A percentile compares a stretch with the other conserved stretches of the same genome.
Conservation (phyloP, 2,888 invertebrate species). For the Drosophila paranaensis region DNA sequence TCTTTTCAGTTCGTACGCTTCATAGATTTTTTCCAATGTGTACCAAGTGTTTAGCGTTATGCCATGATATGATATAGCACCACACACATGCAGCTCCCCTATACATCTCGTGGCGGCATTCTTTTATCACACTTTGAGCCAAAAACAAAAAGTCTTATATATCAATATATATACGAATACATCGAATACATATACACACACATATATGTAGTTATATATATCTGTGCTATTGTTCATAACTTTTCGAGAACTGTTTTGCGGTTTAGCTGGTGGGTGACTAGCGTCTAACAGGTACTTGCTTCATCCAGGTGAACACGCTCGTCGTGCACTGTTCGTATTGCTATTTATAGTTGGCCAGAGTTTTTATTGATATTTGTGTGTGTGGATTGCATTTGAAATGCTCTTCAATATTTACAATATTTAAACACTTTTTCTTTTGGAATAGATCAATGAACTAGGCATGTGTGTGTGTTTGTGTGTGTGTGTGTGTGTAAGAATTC, state of each 20-base stretch:
- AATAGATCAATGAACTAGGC: slow-evolving; percentile 13
- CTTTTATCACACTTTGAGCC: slow-evolving; percentile 52
- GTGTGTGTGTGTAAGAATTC: neutral
- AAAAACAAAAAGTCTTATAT: slow-evolving; percentile 9
- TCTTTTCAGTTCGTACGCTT: slow-evolving; percentile 30
- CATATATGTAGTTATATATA: neutral
- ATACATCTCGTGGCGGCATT: slow-evolving; percentile 42
- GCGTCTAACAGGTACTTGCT: slow-evolving; percentile 13
- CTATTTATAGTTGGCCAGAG: slow-evolving; percentile 19
- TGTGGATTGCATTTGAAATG: slow-evolving; percentile 8
- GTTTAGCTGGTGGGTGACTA: slow-evolving; percentile 1
- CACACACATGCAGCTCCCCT: neutral
- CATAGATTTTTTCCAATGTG: slow-evolving; percentile 34
- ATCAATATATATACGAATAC: neutral
- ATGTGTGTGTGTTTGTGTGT: neutral
- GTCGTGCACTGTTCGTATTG: neutral
- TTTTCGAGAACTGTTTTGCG: slow-evolving; percentile 5
- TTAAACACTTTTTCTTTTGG: neutral
- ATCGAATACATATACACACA: neutral
- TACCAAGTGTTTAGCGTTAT: slow-evolving; percentile 34
- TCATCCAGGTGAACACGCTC: slow-evolving; percentile 12
- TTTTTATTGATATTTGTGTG: slow-evolving; percentile 8
- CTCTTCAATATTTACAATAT: slow-evolving; percentile 7
- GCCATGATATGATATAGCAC: slow-evolving; percentile 34
- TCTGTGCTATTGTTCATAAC: slow-evolving; percentile 21